Conservation (phyloP, 2,888 invertebrate genomes). For the Drosophila formosana region DNA sequence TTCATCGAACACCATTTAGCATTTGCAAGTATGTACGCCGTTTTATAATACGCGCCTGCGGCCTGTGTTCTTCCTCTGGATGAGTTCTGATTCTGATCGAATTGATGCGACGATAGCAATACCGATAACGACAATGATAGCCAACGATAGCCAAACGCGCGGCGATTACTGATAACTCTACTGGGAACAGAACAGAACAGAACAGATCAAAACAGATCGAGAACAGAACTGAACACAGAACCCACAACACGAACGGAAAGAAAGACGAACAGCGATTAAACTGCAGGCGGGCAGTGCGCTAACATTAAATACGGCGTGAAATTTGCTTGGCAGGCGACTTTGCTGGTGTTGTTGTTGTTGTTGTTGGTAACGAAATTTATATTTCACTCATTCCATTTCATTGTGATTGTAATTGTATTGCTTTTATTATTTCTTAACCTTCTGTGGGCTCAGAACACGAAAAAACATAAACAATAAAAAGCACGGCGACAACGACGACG, state of each 20-base stretch:
- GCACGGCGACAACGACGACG: slow-evolving; percentile 44
- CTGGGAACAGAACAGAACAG: slow-evolving; percentile 35
- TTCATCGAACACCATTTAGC: slow-evolving; percentile 17
- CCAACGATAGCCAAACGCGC: slow-evolving; percentile 42
- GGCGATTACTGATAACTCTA: slow-evolving; percentile 28
- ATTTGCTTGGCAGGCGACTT: slow-evolving; percentile 71
- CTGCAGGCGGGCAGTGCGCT: slow-evolving; percentile 78
- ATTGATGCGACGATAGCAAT: slow-evolving; percentile 25
- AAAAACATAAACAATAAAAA: slow-evolving; percentile 79
- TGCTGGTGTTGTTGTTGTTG: slow-evolving; percentile 38
- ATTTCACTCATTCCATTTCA: slow-evolving; percentile 77
- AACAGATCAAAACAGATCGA: slow-evolving; percentile 6
- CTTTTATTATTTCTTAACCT: slow-evolving; percentile 74
- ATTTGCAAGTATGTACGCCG: slow-evolving; percentile 14
- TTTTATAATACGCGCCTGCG: slow-evolving; percentile 33
- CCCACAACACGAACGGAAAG: slow-evolving; percentile 78
- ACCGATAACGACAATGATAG: slow-evolving; percentile 34
- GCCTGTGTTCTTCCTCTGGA: slow-evolving; percentile 22
- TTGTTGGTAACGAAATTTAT: slow-evolving; percentile 74
- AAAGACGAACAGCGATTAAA: slow-evolving; percentile 82
- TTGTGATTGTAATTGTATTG: slow-evolving; percentile 69
- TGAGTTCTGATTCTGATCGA: slow-evolving; percentile 16
- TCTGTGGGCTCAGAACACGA: slow-evolving; percentile 73
- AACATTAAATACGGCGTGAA: slow-evolving; percentile 83
- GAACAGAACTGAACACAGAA: slow-evolving; percentile 44